These are phyloP conservation scores for Ailurus styani DNA, from an alignment of 2,113 vertebrate genomes.

Conservation along the genomic window DNA sequence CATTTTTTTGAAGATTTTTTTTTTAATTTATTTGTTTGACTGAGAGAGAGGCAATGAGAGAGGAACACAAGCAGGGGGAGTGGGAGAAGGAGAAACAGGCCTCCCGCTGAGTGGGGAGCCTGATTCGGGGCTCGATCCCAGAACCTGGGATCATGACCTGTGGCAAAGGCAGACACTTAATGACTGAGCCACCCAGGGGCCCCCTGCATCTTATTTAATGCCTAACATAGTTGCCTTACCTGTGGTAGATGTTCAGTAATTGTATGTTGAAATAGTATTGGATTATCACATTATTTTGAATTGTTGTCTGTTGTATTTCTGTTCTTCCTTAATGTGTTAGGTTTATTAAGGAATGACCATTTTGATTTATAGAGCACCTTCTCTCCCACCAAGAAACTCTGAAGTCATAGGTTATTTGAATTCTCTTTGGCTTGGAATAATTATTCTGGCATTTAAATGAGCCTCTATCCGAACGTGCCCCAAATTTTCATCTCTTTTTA, in stretches of 20 bases:
- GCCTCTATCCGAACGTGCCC: background rate
- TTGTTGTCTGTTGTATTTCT: background rate
- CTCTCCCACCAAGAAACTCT: background rate
- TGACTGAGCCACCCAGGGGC: no score
- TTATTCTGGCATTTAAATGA: conserved; percentile 37
- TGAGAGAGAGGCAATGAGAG: no score
- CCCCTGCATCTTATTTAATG: background rate
- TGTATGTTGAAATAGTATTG: background rate
- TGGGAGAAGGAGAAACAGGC: no score
- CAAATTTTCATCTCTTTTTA: conserved; percentile 42
- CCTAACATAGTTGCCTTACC: background rate
- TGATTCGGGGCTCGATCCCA: no score
- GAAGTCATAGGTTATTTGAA: background rate
- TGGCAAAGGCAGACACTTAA: no score
- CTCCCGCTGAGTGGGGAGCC: no score
- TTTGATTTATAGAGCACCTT: background rate
- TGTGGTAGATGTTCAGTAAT: background rate
- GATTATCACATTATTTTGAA: background rate
- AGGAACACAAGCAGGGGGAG: no score
- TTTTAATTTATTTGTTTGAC: no score
- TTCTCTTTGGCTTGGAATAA: background rate
- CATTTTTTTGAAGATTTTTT: no score
- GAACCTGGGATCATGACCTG: no score
- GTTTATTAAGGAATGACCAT: background rate
- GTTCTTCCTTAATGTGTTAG: background rate